Conservation (phyloP, 1,140 invertebrate genomes). For the Trinorchestia longiramus region DNA sequence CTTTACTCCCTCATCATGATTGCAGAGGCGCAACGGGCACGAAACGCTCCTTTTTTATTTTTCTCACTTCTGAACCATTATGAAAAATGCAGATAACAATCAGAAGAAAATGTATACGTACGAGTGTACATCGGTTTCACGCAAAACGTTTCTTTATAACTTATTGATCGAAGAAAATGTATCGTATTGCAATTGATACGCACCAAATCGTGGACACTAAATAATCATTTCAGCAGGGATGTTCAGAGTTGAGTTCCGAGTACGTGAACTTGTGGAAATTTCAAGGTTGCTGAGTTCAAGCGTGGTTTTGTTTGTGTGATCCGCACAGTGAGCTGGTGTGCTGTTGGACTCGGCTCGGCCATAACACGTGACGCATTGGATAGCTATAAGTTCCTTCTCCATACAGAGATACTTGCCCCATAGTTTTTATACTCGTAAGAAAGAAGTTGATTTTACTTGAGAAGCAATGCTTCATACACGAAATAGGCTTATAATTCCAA, state of each 20-base stretch:
- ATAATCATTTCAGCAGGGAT: not conserved
- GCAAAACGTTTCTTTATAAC: no score
- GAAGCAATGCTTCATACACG: no score
- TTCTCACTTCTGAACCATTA: not conserved
- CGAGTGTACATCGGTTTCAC: no score
- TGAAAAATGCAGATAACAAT: not conserved
- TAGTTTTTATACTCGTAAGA: no score
- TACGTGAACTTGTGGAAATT: not conserved
- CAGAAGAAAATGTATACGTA: no score
- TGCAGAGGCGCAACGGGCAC: not conserved
- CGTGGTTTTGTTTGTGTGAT: not conserved
- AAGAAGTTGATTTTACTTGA: no score
- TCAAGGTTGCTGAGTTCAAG: not conserved
- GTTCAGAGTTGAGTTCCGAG: not conserved
- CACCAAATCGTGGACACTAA: no score
- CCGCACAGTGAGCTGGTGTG: not conserved
- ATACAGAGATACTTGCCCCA: no score
- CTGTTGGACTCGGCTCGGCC: not conserved
- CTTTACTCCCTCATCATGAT: not conserved
- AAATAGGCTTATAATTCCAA: no score
- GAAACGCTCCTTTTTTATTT: not conserved
- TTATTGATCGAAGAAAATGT: no score
- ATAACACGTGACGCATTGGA: not conserved
- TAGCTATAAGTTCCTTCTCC: not conserved
- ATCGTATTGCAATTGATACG: not conserved